Evolutionary conservation across 1,140 invertebrate species (phyloP).

Genomic region (Drosophila kohkoa): DNA sequence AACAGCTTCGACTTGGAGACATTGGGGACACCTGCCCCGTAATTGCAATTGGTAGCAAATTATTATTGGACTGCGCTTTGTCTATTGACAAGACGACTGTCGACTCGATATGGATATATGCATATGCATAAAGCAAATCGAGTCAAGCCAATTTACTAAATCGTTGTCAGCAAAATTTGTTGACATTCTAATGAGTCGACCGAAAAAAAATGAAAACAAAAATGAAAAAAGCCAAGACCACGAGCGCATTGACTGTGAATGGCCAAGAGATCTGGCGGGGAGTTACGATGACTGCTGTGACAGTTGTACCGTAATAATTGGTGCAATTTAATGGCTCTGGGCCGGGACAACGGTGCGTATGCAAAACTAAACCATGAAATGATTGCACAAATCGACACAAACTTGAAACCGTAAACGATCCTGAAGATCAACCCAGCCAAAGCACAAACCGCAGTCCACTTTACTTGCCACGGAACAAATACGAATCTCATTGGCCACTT

Average conservation of each 20-base stretch:
- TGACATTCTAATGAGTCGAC: constrained; percentile 77
- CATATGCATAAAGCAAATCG: constrained; percentile 60
- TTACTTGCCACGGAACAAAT: constrained; percentile 57
- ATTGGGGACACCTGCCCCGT: constrained; percentile 58
- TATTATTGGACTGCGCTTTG: constrained; percentile 32
- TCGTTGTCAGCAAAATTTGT: constrained; percentile 77
- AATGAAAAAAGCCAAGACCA: constrained; percentile 19
- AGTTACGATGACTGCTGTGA: constrained; percentile 60
- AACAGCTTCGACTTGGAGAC: constrained; percentile 20
- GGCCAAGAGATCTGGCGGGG: constrained; percentile 1
- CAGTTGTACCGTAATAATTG: constrained; percentile 79
- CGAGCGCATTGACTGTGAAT: constrained; percentile 5
- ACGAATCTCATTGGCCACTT: constrained; percentile 78
- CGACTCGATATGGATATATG: constrained; percentile 40
- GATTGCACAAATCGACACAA: constrained; percentile 70
- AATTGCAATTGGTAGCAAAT: constrained; percentile 45
- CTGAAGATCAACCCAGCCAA: constrained; percentile 50
- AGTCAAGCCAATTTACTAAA: constrained; percentile 76
- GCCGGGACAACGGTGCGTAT: constrained; percentile 56
- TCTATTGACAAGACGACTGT: constrained; percentile 29
- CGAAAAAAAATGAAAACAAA: not conserved
- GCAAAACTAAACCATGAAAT: constrained; percentile 73
- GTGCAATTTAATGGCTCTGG: constrained; percentile 63
- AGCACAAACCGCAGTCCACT: constrained; percentile 63
- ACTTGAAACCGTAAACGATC: constrained; percentile 56